Percentiles rank a stretch among this genome's conserved stretches.
Conservation (phyloP, 37 sponge, comb jelly and placozoan genomes). For the Theonella swinhoei region DNA sequence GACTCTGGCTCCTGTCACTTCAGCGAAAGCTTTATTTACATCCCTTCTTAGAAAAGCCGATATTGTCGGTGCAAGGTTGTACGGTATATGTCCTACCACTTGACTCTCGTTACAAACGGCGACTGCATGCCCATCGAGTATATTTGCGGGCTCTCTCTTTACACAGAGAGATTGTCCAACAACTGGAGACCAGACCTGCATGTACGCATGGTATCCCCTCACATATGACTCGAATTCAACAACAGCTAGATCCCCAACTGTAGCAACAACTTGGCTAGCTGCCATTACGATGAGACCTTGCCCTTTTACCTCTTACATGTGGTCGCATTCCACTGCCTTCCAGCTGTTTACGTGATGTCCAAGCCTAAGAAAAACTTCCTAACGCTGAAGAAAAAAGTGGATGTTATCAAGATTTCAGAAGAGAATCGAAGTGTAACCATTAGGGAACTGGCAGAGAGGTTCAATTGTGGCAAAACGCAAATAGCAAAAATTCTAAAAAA, state of each 20-base stretch:
- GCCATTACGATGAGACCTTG: too few species aligned
- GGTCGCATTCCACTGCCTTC: too few species aligned
- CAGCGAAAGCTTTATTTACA: too few species aligned
- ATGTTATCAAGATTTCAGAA: conserved; percentile 27
- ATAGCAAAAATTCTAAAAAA: conserved; percentile 32
- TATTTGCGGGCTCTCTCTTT: conserved; percentile 18
- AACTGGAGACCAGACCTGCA: conserved; percentile 35
- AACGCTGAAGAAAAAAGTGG: conserved; percentile 31
- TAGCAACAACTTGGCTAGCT: too few species aligned
- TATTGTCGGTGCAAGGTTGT: too few species aligned
- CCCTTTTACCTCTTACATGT: too few species aligned
- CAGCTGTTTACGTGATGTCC: not conserved
- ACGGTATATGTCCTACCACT: too few species aligned
- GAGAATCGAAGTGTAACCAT: conserved; percentile 8
- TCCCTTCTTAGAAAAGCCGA: too few species aligned
- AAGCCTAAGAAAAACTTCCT: not conserved
- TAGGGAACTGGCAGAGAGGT: conserved; percentile 33
- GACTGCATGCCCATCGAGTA: conserved; percentile 12
- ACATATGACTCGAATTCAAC: too few species aligned
- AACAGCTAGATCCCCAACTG: too few species aligned
- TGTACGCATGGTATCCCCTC: too few species aligned
- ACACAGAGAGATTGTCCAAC: conserved; percentile 27
- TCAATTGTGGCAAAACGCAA: conserved; percentile 51
- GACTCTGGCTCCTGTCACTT: too few species aligned
- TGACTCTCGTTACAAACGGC: conserved; percentile 24